A percentile compares a stretch with the other conserved stretches of the same genome.
phyloP scores from a whole-genome alignment of 2,888 invertebrate species.

The Eubasilissa splendida region DNA sequence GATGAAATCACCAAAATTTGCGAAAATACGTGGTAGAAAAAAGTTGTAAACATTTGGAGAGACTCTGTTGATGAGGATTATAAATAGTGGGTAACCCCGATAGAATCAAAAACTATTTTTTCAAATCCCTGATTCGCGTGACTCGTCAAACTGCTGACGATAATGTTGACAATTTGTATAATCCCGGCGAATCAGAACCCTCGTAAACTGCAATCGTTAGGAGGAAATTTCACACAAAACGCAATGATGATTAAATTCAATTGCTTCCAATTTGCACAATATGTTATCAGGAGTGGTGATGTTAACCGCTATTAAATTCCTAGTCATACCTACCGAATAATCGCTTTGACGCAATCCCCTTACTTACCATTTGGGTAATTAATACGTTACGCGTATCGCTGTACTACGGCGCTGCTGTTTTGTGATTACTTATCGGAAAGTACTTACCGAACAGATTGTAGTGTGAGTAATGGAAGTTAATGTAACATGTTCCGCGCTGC shows the following conservation, averaged over 20 bases:
- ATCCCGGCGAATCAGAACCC: too few relatives aligned
- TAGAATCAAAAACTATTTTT: too few relatives aligned
- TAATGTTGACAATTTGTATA: too few relatives aligned
- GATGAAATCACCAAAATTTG: too few relatives aligned
- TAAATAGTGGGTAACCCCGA: too few relatives aligned
- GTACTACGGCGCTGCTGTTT: neutral
- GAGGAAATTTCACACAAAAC: neutral
- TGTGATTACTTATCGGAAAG: slow-evolving; percentile 6
- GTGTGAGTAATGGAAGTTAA: neutral
- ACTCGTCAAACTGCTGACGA: too few relatives aligned
- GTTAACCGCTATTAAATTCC: slow-evolving; percentile 33
- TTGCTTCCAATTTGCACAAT: slow-evolving; percentile 35
- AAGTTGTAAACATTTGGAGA: too few relatives aligned
- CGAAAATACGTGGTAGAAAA: too few relatives aligned
- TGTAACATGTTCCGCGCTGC: neutral
- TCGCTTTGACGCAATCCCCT: neutral
- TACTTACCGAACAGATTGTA: neutral
- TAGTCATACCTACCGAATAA: slow-evolving; percentile 25
- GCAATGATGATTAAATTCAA: neutral
- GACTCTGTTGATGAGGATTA: too few relatives aligned
- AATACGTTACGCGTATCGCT: slow-evolving; percentile 7
- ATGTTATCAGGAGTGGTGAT: slow-evolving; percentile 29
- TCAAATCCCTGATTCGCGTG: too few relatives aligned
- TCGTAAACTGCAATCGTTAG: neutral
- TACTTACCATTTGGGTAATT: slow-evolving; percentile 13